A percentile compares a stretch with the other conserved stretches of the same genome.
These are phyloP conservation scores for Lepus townsendii DNA, from an alignment of 2,797 vertebrate genomes.

Conservation along the genomic window DNA sequence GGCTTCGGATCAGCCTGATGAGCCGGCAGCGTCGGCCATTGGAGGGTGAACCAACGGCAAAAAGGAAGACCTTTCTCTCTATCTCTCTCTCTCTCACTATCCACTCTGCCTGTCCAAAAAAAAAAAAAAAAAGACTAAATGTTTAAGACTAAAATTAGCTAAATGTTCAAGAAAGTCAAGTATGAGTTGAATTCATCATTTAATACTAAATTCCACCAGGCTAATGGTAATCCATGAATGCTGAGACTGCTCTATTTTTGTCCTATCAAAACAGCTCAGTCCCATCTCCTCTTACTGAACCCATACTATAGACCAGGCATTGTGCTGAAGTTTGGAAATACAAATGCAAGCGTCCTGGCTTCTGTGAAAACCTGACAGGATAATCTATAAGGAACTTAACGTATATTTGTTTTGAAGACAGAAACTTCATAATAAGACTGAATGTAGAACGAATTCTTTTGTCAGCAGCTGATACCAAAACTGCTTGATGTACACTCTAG, in stretches of 20 bases:
- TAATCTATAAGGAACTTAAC: slow-evolving; percentile 30
- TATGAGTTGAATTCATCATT: slow-evolving; percentile 53
- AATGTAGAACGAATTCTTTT: slow-evolving; percentile 69
- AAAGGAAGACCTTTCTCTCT: too few relatives aligned
- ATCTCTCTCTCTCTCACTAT: too few relatives aligned
- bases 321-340: not conserved
- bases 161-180: slow-evolving; percentile 49
- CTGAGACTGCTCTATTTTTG: slow-evolving; percentile 51
- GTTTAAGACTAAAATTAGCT: not conserved
- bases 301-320: not conserved
- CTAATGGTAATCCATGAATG: slow-evolving; percentile 64
- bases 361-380: slow-evolving; percentile 54
- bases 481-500: slow-evolving; percentile 34
- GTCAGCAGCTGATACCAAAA: slow-evolving; percentile 22
- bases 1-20: too few relatives aligned
- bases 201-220: slow-evolving; percentile 59
- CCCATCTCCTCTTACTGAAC: not conserved
- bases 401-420: slow-evolving; percentile 61
- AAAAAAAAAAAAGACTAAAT: too few relatives aligned
- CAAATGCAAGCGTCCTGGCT: not conserved
- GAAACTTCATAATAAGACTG: slow-evolving; percentile 52
- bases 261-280: slow-evolving; percentile 34
- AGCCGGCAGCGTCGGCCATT: too few relatives aligned
- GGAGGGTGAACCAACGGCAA: too few relatives aligned
- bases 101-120: too few relatives aligned